Evolutionary conservation across 2,888 invertebrate species (phyloP).

Genomic region (Ichneumoninae sp.): DNA sequence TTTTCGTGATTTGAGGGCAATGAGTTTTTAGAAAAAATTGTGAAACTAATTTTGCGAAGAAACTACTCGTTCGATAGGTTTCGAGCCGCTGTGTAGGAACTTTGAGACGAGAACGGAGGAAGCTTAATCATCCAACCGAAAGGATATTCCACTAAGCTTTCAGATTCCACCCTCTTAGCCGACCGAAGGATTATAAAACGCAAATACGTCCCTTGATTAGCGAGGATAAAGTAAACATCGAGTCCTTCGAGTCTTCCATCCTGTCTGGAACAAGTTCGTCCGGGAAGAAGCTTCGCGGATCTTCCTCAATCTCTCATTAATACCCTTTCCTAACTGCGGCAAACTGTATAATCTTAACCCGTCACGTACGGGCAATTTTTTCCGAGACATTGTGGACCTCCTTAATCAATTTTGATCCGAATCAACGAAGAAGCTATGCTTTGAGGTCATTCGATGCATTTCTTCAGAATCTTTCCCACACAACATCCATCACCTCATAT

Average conservation of each 20-base stretch:
- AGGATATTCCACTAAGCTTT: constrained; percentile 83
- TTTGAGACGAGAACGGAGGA: constrained; percentile 25
- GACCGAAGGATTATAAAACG: constrained; percentile 84
- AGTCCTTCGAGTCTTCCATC: constrained; percentile 60
- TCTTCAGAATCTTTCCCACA: too few species aligned
- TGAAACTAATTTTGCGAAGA: background rate
- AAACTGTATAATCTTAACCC: constrained; percentile 5
- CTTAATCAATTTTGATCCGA: background rate
- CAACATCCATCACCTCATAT: background rate
- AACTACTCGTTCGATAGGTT: background rate
- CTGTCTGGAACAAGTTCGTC: constrained; percentile 36
- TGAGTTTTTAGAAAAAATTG: background rate
- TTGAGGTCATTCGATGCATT: too few species aligned
- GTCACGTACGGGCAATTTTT: background rate
- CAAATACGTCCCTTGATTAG: constrained; percentile 84
- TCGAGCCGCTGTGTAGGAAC: constrained; percentile 31
- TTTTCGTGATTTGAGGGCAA: background rate
- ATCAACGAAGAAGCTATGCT: background rate
- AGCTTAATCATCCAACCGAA: constrained; percentile 79
- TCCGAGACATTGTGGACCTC: background rate
- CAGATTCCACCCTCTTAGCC: constrained; percentile 83
- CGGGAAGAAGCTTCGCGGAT: constrained; percentile 22
- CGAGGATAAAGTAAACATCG: constrained; percentile 82
- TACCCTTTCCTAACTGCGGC: constrained; percentile 16
- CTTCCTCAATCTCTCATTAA: constrained; percentile 51